Conservation (phyloP, 1,140 invertebrate species). For the Laodelphax striatellus region DNA sequence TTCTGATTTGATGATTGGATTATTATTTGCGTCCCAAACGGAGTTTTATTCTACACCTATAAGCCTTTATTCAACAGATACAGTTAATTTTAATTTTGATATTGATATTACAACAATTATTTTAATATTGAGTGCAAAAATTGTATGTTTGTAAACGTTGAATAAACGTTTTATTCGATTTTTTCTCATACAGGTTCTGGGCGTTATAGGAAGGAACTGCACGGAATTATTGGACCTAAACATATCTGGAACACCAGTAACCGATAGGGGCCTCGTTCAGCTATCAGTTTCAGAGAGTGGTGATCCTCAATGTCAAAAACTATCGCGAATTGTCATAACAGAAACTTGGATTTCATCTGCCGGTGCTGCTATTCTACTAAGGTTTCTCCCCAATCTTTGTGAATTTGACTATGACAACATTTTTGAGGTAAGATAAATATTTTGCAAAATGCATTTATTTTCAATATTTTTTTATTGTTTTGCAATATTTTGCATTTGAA, state of each 20-base stretch:
- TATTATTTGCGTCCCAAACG: too few species aligned
- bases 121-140: too few species aligned
- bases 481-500: too few species aligned
- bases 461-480: too few species aligned
- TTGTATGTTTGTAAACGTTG: too few species aligned
- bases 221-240: constrained; percentile 25
- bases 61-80: too few species aligned
- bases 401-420: constrained; percentile 30
- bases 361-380: constrained; percentile 23
- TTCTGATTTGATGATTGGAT: too few species aligned
- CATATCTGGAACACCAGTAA: constrained; percentile 25
- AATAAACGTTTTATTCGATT: too few species aligned
- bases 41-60: too few species aligned
- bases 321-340: constrained; percentile 22
- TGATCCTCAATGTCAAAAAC: constrained; percentile 20
- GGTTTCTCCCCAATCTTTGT: constrained; percentile 22
- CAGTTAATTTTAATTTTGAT: too few species aligned
- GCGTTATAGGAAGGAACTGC: constrained; percentile 24
- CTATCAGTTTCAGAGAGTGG: constrained; percentile 22
- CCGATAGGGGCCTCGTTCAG: constrained; percentile 25
- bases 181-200: constrained; percentile 6
- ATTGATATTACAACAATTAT: too few species aligned
- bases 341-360: constrained; percentile 24
- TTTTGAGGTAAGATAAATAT: constrained; percentile 22
- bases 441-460: too few species aligned